Evolutionary conservation across 2,113 vertebrate genomes (phyloP).

Genomic region (Mustelus asterias): DNA sequence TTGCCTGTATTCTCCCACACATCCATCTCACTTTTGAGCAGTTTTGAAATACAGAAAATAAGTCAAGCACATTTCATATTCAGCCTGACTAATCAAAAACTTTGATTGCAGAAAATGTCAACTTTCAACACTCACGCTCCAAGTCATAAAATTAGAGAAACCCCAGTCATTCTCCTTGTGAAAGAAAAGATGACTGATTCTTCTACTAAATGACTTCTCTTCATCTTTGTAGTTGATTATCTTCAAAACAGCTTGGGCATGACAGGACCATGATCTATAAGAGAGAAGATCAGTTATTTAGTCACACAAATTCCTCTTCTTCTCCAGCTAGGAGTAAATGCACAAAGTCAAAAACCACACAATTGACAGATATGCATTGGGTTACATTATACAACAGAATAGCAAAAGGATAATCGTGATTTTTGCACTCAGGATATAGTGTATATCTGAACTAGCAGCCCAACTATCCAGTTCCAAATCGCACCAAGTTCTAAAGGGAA

Average conservation of each 20-base stretch:
- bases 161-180: conserved; percentile 99
- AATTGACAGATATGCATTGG: neutral
- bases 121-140: conserved; percentile 78
- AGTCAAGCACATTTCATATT: neutral
- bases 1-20: neutral
- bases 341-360: neutral
- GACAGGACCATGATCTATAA: conserved; percentile 94
- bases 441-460: neutral
- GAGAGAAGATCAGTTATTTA: conserved; percentile 39
- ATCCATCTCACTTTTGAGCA: neutral
- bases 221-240: conserved; percentile 98
- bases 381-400: neutral
- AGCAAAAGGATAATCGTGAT: neutral
- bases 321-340: conserved; percentile 41
- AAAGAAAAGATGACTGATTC: conserved; percentile 97
- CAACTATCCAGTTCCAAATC: neutral
- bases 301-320: neutral
- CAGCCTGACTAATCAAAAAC: neutral
- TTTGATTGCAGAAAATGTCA: neutral
- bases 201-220: conserved; percentile 95
- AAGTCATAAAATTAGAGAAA: conserved; percentile 98
- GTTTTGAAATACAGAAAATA: neutral
- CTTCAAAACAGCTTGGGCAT: conserved; percentile 96
- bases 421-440: neutral
- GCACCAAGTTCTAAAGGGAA: neutral